Conservation (phyloP, 2,113 vertebrate genomes). For the Chloebia gouldiae region DNA sequence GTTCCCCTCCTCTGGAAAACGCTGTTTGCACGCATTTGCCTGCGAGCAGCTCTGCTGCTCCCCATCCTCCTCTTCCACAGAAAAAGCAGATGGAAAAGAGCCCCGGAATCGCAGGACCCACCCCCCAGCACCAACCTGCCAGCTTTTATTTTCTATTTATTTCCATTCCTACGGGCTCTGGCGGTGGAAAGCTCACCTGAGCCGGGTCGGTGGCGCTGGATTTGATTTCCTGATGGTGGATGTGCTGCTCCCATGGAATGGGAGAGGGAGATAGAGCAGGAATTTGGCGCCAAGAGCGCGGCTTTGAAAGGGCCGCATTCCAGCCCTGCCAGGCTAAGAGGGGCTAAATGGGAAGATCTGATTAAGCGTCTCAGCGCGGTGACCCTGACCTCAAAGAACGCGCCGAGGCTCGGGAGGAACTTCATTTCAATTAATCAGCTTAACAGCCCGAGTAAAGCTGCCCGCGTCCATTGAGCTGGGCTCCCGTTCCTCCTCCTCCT, state of each 20-base stretch:
- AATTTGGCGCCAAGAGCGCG: constrained; percentile 41
- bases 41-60: neutral
- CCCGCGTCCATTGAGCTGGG: neutral
- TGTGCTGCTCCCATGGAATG: neutral
- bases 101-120: no score
- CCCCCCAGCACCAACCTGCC: no score
- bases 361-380: constrained; percentile 73
- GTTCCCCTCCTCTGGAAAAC: neutral
- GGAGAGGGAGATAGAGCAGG: constrained; percentile 43
- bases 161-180: neutral
- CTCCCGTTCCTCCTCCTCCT: neutral
- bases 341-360: constrained; percentile 70
- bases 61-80: neutral
- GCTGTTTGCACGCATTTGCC: neutral
- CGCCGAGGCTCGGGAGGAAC: constrained; percentile 69
- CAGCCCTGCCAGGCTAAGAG: constrained; percentile 62
- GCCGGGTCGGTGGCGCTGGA: neutral
- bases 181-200: neutral
- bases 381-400: constrained; percentile 76
- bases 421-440: constrained; percentile 72
- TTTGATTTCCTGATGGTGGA: neutral
- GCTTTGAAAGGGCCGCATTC: constrained; percentile 56
- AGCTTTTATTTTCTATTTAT: neutral
- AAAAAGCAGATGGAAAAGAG: neutral
- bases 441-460: constrained; percentile 48